These are phyloP conservation scores for Nymphicus hollandicus DNA, from an alignment of 2,113 vertebrate species.

Conservation along the genomic window DNA sequence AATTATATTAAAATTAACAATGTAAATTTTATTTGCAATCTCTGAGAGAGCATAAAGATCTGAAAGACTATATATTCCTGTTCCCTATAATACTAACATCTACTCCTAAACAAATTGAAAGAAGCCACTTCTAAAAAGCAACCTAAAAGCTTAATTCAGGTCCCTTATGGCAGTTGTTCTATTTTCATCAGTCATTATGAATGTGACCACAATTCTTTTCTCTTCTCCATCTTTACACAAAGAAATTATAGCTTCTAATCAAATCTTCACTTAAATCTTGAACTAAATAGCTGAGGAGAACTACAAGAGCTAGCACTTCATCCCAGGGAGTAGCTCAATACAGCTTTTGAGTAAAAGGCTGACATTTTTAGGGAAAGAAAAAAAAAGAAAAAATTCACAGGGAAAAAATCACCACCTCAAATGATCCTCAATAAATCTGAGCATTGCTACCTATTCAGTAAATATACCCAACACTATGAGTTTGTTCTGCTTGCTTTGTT, in stretches of 20 bases:
- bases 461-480: neutral
- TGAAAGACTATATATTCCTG: neutral
- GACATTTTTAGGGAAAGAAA: neutral
- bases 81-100: neutral
- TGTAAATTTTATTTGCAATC: neutral
- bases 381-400: neutral
- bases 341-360: neutral
- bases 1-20: neutral
- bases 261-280: neutral
- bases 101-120: neutral
- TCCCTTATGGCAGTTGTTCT: neutral
- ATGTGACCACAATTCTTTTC: neutral
- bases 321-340: neutral
- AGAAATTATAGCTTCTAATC: neutral
- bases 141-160: neutral
- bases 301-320: neutral
- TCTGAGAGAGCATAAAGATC: neutral
- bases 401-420: neutral
- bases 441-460: neutral
- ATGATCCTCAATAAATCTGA: neutral
- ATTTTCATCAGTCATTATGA: neutral
- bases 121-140: neutral
- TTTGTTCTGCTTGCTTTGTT: neutral
- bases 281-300: neutral
- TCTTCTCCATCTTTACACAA: neutral